phyloP scores from a whole-genome alignment of 2,888 invertebrate species.

The Ophion ventricosus region DNA sequence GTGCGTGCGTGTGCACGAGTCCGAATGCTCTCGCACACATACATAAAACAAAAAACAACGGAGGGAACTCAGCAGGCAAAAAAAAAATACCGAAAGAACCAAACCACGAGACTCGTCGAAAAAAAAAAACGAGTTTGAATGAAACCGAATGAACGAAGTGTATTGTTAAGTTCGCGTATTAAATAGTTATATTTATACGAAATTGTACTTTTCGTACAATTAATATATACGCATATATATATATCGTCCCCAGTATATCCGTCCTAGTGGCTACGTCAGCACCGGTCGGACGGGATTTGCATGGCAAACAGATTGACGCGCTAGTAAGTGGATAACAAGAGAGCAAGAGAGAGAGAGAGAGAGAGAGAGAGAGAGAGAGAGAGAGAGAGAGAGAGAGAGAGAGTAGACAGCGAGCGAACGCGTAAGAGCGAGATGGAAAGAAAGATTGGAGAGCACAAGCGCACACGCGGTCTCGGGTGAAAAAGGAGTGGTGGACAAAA shows the following conservation, averaged over 20 bases:
- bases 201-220: too few relatives aligned
- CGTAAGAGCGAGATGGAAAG: slow-evolving; percentile 46
- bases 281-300: slow-evolving; percentile 81
- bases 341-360: slow-evolving; percentile 57
- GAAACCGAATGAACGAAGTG: too few relatives aligned
- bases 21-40: too few relatives aligned
- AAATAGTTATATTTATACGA: too few relatives aligned
- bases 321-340: slow-evolving; percentile 81
- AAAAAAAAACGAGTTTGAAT: too few relatives aligned
- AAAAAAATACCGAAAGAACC: too few relatives aligned
- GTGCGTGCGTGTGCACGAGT: too few relatives aligned
- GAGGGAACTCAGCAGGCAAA: too few relatives aligned
- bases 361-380: slow-evolving; percentile 70
- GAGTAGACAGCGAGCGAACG: slow-evolving; percentile 71
- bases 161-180: too few relatives aligned
- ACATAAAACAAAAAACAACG: too few relatives aligned
- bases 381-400: slow-evolving; percentile 47
- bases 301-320: slow-evolving; percentile 82
- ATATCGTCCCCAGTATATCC: slow-evolving; percentile 46
- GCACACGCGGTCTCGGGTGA: slow-evolving; percentile 41
- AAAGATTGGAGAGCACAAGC: slow-evolving; percentile 16
- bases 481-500: slow-evolving; percentile 19
- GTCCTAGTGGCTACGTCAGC: slow-evolving; percentile 76
- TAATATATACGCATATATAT: neutral
- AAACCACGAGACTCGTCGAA: too few relatives aligned